phyloP scores from a whole-genome alignment of 2,113 vertebrate species.

The Passer montanus region DNA sequence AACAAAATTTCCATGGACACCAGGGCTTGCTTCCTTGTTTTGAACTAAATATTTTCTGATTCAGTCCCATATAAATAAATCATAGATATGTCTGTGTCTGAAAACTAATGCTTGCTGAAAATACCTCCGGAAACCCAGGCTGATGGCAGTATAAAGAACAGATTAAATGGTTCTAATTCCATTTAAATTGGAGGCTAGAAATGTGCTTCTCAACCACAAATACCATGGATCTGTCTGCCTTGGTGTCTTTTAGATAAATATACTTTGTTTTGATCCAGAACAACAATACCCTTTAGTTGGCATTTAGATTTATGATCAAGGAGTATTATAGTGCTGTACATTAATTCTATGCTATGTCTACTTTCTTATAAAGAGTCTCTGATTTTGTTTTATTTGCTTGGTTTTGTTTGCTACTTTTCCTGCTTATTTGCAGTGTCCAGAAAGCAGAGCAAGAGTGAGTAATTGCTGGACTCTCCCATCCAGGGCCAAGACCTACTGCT shows the following conservation, averaged over 20 bases:
- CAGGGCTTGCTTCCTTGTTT: background rate
- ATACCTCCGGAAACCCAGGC: background rate
- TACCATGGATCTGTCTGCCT: background rate
- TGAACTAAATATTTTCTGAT: background rate
- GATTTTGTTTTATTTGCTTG: background rate
- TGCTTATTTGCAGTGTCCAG: background rate
- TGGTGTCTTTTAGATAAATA: background rate
- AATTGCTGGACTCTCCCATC: background rate
- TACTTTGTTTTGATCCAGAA: background rate
- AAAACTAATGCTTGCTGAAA: background rate
- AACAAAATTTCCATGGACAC: background rate
- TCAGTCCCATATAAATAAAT: background rate
- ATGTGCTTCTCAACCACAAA: background rate
- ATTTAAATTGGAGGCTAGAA: background rate
- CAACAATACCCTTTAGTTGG: background rate
- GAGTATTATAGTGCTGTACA: background rate
- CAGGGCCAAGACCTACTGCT: background rate
- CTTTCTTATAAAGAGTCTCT: background rate
- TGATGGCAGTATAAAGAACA: background rate
- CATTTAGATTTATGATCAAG: slow-evolving; percentile 11
- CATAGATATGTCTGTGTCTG: background rate
- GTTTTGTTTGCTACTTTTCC: background rate
- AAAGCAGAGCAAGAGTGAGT: background rate
- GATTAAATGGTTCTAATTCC: background rate
- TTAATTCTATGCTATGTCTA: background rate